Conservation (phyloP, 2,888 invertebrate genomes). For the Sacculina carcini region DNA sequence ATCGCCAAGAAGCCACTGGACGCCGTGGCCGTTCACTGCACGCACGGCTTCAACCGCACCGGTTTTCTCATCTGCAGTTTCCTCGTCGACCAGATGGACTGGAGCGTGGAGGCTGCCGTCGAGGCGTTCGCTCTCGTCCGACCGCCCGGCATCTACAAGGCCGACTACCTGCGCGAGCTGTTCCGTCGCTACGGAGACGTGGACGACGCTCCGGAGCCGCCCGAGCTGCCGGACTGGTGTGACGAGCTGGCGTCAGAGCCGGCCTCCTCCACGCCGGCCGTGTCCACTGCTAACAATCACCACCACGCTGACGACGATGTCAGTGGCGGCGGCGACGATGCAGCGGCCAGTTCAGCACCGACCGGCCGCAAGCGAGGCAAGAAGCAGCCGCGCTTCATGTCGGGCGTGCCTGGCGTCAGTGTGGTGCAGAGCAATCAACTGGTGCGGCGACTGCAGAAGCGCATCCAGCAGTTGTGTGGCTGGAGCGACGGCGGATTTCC, state of each 20-base stretch:
- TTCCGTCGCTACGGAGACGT: constrained; percentile 49
- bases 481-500: constrained; percentile 64
- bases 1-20: constrained; percentile 51
- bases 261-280: too few species aligned
- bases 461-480: constrained; percentile 47
- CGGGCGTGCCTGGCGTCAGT: constrained; percentile 50
- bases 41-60: constrained; percentile 94
- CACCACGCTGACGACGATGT: too few species aligned
- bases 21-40: constrained; percentile 55
- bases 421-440: constrained; percentile 35
- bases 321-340: constrained; percentile 5
- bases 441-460: constrained; percentile 38
- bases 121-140: constrained; percentile 44
- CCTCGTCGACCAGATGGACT: constrained; percentile 56
- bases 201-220: constrained; percentile 39
- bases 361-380: constrained; percentile 24
- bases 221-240: constrained; percentile 66
- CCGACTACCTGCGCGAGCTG: constrained; percentile 71
- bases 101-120: constrained; percentile 58
- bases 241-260: constrained; percentile 15
- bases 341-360: constrained; percentile 6
- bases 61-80: constrained; percentile 83
- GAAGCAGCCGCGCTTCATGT: constrained; percentile 52
- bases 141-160: constrained; percentile 90
- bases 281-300: too few species aligned